Percentiles rank a stretch among this genome's conserved stretches.
These are phyloP conservation scores for Phocoena phocoena DNA, from an alignment of 2,113 vertebrate species.

Conservation along the genomic window DNA sequence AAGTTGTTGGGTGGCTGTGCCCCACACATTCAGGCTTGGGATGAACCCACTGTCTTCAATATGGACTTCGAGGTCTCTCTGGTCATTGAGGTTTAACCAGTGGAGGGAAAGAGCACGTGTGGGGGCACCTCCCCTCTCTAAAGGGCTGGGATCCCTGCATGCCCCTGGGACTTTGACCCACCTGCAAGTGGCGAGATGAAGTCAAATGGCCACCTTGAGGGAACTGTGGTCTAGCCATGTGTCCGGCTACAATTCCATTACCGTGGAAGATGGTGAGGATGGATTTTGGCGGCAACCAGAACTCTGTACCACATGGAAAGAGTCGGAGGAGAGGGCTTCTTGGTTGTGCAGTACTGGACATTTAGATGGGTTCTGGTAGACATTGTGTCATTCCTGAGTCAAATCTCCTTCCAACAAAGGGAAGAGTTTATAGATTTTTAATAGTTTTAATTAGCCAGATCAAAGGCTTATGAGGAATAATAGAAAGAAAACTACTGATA, in stretches of 20 bases:
- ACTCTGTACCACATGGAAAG: accelerated
- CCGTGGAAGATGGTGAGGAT: background rate
- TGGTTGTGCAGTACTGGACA: background rate
- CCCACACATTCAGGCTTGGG: background rate
- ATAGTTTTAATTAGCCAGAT: background rate
- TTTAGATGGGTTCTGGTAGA: background rate
- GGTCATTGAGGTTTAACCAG: background rate
- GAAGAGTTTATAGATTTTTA: background rate
- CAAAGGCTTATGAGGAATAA: background rate
- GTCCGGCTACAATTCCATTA: background rate
- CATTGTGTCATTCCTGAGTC: background rate
- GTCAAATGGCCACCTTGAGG: background rate
- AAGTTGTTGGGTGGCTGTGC: background rate
- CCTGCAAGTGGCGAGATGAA: background rate
- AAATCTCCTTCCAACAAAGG: background rate
- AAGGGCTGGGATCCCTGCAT: accelerated
- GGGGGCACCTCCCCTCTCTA: background rate
- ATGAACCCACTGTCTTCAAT: background rate
- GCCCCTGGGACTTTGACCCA: background rate
- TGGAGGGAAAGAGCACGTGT: background rate
- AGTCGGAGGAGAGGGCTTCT: background rate
- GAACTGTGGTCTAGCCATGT: background rate
- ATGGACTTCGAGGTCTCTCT: background rate
- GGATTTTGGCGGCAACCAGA: background rate
- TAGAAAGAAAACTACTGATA: background rate